Conservation (phyloP, 2,797 vertebrate species). For the Pelodytes ibericus region DNA sequence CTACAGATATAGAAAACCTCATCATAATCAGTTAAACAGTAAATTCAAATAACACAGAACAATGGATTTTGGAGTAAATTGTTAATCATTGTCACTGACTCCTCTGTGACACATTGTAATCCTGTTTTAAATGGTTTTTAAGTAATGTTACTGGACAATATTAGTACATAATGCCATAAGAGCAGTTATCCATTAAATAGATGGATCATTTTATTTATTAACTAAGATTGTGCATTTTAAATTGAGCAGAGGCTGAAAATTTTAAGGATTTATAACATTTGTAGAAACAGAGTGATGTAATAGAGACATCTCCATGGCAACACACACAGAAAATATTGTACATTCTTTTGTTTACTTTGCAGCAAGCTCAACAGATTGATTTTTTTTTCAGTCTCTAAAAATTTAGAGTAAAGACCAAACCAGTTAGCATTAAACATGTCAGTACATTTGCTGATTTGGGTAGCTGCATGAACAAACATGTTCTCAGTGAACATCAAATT, state of each 20-base stretch:
- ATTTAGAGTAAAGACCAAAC: constrained; percentile 42
- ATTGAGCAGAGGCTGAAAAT: not conserved
- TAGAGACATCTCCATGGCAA: constrained; percentile 47
- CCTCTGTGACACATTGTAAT: no score
- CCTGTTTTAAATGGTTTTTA: no score
- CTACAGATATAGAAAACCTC: no score
- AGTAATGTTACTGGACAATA: no score
- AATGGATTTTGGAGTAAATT: no score
- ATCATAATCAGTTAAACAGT: no score
- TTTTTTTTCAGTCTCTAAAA: constrained; percentile 42
- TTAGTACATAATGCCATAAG: no score
- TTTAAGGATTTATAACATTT: constrained; percentile 23
- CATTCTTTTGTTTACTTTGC: constrained; percentile 50
- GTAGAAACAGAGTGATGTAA: constrained; percentile 34
- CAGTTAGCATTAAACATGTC: constrained; percentile 45
- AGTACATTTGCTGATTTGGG: constrained; percentile 4
- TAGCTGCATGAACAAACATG: not conserved
- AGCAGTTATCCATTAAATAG: no score
- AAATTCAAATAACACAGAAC: no score
- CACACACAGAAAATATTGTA: constrained; percentile 42
- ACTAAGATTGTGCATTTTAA: not conserved
- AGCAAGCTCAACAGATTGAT: constrained; percentile 43
- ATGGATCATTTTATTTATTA: no score
- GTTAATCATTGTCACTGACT: no score
- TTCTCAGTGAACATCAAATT: not conserved